Conservation (phyloP, 1,140 invertebrate genomes). For the Bilobella aurantiaca region DNA sequence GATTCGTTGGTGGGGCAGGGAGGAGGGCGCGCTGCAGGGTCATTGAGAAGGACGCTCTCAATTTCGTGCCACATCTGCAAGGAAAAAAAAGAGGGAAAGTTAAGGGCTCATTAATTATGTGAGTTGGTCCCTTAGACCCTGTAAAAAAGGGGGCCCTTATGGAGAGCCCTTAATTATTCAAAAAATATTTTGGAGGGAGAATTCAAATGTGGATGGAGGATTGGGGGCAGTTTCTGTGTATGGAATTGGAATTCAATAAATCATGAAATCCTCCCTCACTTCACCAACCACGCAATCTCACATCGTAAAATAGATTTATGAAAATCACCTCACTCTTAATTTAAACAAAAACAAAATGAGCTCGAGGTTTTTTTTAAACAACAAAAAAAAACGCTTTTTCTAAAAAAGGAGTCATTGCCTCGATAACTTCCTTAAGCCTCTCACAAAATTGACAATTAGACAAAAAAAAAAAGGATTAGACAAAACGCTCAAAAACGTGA, state of each 20-base stretch:
- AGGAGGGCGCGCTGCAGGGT: constrained; percentile 14
- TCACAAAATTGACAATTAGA: not conserved
- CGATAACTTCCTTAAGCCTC: not conserved
- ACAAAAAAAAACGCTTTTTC: too few relatives aligned
- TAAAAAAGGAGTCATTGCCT: too few relatives aligned
- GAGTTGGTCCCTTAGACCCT: too few relatives aligned
- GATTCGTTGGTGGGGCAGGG: not conserved
- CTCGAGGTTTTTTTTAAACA: too few relatives aligned
- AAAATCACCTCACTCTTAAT: constrained; percentile 7
- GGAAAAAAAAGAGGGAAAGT: not conserved
- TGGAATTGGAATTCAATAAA: constrained; percentile 3
- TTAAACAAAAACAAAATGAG: not conserved
- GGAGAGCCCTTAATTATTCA: too few relatives aligned
- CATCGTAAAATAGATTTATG: constrained; percentile 3
- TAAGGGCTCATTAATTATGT: too few relatives aligned
- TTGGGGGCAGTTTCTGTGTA: not conserved
- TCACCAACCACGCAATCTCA: constrained; percentile 7
- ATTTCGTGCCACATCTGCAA: constrained; percentile 44
- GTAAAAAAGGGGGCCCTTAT: too few relatives aligned
- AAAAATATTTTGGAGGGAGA: too few relatives aligned
- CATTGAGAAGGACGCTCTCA: constrained; percentile 41
- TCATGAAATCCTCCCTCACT: not conserved
- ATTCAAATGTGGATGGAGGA: too few relatives aligned
- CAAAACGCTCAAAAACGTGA: too few relatives aligned
- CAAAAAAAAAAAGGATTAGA: not conserved